Evolutionary conservation across 2,888 invertebrate genomes (phyloP).

Genomic region (Sarcophaga subvicina): DNA sequence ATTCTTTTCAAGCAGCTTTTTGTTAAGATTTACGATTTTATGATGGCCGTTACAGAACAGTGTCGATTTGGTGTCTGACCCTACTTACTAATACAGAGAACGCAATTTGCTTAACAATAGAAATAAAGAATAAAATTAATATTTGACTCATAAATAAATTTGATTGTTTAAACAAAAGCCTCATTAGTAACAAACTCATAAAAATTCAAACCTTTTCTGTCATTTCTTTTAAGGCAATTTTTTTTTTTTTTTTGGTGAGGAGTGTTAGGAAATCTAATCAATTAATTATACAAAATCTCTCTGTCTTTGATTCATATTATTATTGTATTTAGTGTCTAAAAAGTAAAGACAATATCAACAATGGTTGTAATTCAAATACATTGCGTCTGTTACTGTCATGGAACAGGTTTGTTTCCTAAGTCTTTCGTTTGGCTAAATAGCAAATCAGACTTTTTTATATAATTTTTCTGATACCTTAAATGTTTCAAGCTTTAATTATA

Average conservation of each 20-base stretch:
- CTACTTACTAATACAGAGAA: too few relatives aligned
- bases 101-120: neutral
- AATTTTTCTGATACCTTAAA: too few relatives aligned
- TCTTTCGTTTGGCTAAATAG: conserved; percentile 36
- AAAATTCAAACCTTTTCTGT: neutral
- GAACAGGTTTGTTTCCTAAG: conserved; percentile 33
- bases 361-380: too few relatives aligned
- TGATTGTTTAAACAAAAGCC: conserved; percentile 3
- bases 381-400: too few relatives aligned
- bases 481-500: too few relatives aligned
- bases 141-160: conserved; percentile 15
- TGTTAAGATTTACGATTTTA: too few relatives aligned
- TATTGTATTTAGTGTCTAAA: too few relatives aligned
- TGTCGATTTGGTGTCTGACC: too few relatives aligned
- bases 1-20: too few relatives aligned
- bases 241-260: neutral
- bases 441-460: too few relatives aligned
- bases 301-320: neutral
- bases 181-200: conserved; percentile 1
- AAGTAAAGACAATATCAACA: too few relatives aligned
- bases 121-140: conserved; percentile 9
- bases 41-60: too few relatives aligned
- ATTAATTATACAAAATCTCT: conserved; percentile 26
- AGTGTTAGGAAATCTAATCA: conserved; percentile 17
- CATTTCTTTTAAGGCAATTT: neutral